Evolutionary conservation across 2,113 vertebrate genomes (phyloP).

Genomic region (Eretmochelys imbricata): DNA sequence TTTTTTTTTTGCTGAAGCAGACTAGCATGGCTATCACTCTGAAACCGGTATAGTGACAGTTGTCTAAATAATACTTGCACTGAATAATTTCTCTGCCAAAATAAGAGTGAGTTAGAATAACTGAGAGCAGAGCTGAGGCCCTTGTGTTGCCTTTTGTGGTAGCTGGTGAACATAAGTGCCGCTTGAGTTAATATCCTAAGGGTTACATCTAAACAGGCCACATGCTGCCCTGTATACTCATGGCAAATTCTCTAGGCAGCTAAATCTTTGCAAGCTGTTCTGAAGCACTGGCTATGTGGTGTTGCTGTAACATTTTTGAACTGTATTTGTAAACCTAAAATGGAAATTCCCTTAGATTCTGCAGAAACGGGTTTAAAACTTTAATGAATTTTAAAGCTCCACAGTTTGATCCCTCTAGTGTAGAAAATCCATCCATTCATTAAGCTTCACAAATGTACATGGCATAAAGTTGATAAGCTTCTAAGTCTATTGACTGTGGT

Average conservation of each 20-base stretch:
- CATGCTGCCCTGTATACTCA: neutral
- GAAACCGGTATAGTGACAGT: neutral
- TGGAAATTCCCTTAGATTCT: neutral
- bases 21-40: too few species aligned
- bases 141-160: neutral
- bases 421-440: conserved; percentile 41
- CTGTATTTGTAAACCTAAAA: neutral
- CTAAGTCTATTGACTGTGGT: neutral
- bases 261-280: neutral
- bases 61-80: neutral
- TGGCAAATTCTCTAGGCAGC: neutral
- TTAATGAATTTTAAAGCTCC: conserved; percentile 48
- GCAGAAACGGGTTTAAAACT: neutral
- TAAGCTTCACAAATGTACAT: neutral
- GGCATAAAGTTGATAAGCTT: neutral
- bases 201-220: neutral
- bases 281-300: accelerated
- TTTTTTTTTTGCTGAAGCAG: too few species aligned
- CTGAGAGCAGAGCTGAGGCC: neutral
- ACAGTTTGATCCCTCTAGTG: neutral
- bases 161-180: neutral
- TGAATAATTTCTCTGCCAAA: neutral
- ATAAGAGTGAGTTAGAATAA: neutral
- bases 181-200: neutral
- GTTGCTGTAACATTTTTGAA: neutral